phyloP scores from a whole-genome alignment of 2,113 vertebrate genomes.

The Mustela nigripes region DNA sequence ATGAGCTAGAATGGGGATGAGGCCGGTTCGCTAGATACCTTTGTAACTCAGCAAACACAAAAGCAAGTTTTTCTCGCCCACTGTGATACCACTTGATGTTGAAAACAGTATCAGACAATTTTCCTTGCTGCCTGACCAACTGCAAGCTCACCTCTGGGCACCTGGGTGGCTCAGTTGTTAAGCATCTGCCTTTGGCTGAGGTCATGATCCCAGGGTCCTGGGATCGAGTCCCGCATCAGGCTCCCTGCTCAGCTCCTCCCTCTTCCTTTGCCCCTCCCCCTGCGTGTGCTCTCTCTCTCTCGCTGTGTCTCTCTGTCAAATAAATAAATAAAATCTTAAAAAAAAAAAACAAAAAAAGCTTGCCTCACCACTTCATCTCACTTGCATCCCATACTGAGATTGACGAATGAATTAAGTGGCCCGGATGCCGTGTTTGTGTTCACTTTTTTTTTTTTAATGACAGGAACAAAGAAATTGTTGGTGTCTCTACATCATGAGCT shows the following conservation, averaged over 20 bases:
- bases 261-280: no score
- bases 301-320: no score
- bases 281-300: no score
- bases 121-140: neutral
- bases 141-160: neutral
- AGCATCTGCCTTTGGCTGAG: no score
- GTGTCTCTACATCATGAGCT: neutral
- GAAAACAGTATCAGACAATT: neutral
- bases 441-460: slow-evolving; percentile 18
- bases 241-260: no score
- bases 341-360: neutral
- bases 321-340: no score
- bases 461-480: neutral
- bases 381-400: neutral
- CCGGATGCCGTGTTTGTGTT: neutral
- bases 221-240: no score
- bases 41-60: neutral
- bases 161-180: no score
- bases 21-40: neutral
- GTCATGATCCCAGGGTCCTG: no score
- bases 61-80: neutral
- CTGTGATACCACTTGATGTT: neutral
- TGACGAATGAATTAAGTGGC: neutral
- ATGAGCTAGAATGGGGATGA: slow-evolving; percentile 10
- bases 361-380: neutral